Evolutionary conservation across 2,797 vertebrate genomes (phyloP).

Genomic region (Etheostoma perlongum): DNA sequence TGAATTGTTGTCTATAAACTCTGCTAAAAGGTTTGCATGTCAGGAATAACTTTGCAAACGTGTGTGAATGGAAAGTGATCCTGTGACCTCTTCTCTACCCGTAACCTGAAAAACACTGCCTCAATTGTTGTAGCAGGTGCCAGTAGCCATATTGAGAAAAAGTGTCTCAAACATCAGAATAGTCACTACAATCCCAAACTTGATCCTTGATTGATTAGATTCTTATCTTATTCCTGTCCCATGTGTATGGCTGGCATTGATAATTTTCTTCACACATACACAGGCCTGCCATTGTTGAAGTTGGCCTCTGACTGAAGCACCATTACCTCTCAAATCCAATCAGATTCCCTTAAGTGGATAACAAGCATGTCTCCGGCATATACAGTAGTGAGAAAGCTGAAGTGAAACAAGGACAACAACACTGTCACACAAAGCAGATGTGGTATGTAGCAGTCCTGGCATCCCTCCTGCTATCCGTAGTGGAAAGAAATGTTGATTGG

Average conservation of each 20-base stretch:
- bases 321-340: constrained; percentile 84
- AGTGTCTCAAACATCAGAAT: constrained; percentile 51
- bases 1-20: background rate
- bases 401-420: constrained; percentile 79
- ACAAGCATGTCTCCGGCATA: constrained; percentile 85
- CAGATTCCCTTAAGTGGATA: constrained; percentile 82
- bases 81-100: constrained; percentile 60
- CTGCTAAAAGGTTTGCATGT: constrained; percentile 21
- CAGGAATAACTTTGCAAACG: constrained; percentile 43
- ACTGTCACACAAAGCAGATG: constrained; percentile 75
- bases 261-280: constrained; percentile 76
- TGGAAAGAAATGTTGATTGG: constrained; percentile 76
- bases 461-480: constrained; percentile 61
- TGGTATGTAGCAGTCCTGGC: constrained; percentile 65
- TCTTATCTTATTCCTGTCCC: constrained; percentile 57
- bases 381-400: constrained; percentile 82
- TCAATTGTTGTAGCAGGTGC: constrained; percentile 70
- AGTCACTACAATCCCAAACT: constrained; percentile 54
- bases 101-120: constrained; percentile 52
- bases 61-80: constrained; percentile 62
- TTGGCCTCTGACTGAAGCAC: constrained; percentile 74
- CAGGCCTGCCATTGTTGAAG: constrained; percentile 72
- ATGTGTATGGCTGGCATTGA: constrained; percentile 63
- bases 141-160: constrained; percentile 22
- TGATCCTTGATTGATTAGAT: constrained; percentile 61